Conservation (phyloP, 1,140 invertebrate species). For the Drosophila takahashii region DNA sequence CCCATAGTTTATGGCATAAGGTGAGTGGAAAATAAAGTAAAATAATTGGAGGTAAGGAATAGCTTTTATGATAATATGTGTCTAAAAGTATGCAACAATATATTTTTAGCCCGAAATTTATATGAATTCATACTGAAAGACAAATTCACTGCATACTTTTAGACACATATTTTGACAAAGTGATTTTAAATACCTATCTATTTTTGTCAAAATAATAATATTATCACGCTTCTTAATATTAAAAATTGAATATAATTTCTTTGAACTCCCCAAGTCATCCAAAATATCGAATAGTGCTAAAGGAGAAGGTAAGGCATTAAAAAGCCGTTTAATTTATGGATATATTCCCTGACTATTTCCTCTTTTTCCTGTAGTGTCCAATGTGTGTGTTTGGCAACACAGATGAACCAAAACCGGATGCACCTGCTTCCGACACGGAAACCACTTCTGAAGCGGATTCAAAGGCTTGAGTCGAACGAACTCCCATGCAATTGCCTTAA, state of each 20-base stretch:
- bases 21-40: constrained; percentile 80
- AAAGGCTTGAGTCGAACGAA: constrained; percentile 48
- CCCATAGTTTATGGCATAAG: constrained; percentile 93
- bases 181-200: too few relatives aligned
- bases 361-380: constrained; percentile 86
- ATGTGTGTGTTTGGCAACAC: constrained; percentile 86
- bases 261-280: constrained; percentile 87
- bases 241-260: too few relatives aligned
- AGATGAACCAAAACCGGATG: constrained; percentile 76
- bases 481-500: constrained; percentile 55
- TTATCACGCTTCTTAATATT: too few relatives aligned
- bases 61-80: too few relatives aligned
- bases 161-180: background rate
- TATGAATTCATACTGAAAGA: too few relatives aligned
- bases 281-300: constrained; percentile 90
- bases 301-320: constrained; percentile 85
- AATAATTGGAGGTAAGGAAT: too few relatives aligned
- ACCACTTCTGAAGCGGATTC: constrained; percentile 77
- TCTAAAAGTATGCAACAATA: too few relatives aligned
- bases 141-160: too few relatives aligned
- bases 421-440: constrained; percentile 85
- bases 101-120: too few relatives aligned
- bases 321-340: background rate
- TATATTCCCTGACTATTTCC: background rate
- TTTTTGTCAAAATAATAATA: too few relatives aligned